Conservation (phyloP, 2,888 invertebrate species). For the Synanthedon vespiformis region DNA sequence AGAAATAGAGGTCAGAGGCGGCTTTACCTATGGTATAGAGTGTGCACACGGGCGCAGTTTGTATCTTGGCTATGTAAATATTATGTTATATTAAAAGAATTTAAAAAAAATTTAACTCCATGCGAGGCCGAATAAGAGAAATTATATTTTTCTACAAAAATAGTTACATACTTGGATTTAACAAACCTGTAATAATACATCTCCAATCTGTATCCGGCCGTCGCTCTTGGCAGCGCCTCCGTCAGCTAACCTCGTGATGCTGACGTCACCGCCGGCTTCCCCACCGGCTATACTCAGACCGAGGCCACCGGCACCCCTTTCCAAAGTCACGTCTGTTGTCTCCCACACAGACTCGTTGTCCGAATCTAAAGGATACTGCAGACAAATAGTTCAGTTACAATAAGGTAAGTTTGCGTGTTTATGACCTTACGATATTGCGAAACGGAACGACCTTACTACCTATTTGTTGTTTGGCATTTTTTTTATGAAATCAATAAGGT, state of each 20-base stretch:
- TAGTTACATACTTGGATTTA: not conserved
- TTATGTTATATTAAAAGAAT: too few relatives aligned
- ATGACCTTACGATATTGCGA: not conserved
- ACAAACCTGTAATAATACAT: conserved; percentile 86
- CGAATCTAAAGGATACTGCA: conserved; percentile 44
- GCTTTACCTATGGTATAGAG: too few relatives aligned
- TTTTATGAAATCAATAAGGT: not conserved
- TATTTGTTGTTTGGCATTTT: not conserved
- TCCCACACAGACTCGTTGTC: conserved; percentile 86
- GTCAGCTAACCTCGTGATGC: conserved; percentile 95
- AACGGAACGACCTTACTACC: too few relatives aligned
- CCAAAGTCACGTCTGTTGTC: conserved; percentile 91
- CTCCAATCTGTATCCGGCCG: conserved; percentile 92
- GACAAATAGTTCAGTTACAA: conserved; percentile 6
- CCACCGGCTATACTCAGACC: conserved; percentile 99
- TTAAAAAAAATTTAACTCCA: too few relatives aligned
- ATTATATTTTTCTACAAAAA: too few relatives aligned
- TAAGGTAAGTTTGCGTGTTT: conserved; percentile 1
- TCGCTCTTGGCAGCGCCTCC: conserved; percentile 91
- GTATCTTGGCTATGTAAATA: too few relatives aligned
- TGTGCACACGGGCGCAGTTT: too few relatives aligned
- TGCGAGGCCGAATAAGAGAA: too few relatives aligned
- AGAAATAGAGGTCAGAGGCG: too few relatives aligned
- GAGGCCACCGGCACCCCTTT: conserved; percentile 88
- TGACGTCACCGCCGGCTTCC: conserved; percentile 95